phyloP scores from a whole-genome alignment of 2,888 invertebrate species.

The Augochlorella aurata region DNA sequence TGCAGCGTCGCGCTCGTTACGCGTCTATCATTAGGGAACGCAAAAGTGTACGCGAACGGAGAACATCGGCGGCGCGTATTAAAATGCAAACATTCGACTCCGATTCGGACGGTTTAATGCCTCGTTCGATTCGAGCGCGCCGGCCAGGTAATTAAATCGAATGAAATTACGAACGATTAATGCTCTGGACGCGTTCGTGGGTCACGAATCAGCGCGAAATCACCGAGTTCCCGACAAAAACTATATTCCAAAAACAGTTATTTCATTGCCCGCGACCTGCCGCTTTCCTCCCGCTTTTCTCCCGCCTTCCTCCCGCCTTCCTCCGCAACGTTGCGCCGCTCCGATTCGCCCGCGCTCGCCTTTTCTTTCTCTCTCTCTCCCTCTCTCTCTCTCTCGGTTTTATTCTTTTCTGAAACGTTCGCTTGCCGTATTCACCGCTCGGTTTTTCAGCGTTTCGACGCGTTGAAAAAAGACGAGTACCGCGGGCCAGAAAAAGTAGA shows the following conservation, averaged over 20 bases:
- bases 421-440: conserved; percentile 8
- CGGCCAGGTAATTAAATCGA: conserved; percentile 77
- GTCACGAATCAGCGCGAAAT: conserved; percentile 66
- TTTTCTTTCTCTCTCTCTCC: not conserved
- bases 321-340: too few species aligned
- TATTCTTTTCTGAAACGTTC: conserved; percentile 9
- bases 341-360: not conserved
- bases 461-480: conserved; percentile 8
- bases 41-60: conserved; percentile 62
- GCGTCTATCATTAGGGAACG: conserved; percentile 72
- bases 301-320: not conserved
- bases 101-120: conserved; percentile 71
- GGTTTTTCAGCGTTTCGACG: conserved; percentile 9
- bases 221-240: conserved; percentile 62
- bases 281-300: conserved; percentile 1
- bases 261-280: conserved; percentile 44
- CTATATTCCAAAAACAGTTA: conserved; percentile 51
- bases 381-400: not conserved
- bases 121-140: conserved; percentile 71
- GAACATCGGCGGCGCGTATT: conserved; percentile 68
- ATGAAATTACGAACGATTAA: conserved; percentile 79
- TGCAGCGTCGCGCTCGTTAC: conserved; percentile 72
- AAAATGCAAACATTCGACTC: conserved; percentile 77
- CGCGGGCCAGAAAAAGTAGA: not conserved
- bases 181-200: conserved; percentile 66